Base-by-base conservation (phyloP, 2,797 vertebrate genomes). In the Dicrostonyx torquatus region DNA sequence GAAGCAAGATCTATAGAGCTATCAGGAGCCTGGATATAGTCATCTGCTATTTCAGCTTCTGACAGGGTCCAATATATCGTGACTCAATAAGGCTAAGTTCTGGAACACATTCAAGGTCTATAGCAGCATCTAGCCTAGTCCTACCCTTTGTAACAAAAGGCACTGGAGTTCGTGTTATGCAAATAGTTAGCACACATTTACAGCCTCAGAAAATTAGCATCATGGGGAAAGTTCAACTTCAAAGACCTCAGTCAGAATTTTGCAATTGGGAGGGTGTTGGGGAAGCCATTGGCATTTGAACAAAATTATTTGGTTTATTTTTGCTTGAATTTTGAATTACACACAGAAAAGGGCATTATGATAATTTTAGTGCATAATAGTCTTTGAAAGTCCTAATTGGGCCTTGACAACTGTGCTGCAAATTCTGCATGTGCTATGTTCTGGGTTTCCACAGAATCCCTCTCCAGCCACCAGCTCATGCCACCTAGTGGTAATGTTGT, bases 271-370 rank as follows among this genome's bases (percentile, higher is more conserved):
- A 94, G 45, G 15, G 26, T 37, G 24, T 73, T 55, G n/a, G 70
- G 92, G 90, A 58, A 48, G 43, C 29, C 24, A 22, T 26, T 90
- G 29, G 11, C 64, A 37, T 29, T 64, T 31, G 31, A 64, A 53
- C 40, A 94, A 90, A 90, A 79, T 75, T 37, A 85, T 45, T 85
- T 76, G 40, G 8, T 62, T 87, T 76, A 66, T 58, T 75, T 92
- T 95, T 90, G 45, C n/a, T 66, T 94, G 86, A 29, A 34, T 83
- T 96, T 93, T 91, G 1, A 93, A 45, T 90, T 89, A 55, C 43
- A 70, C 12, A 58, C 6, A 82, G 3, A 78, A 17, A 18, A 10
- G 24, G 29, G 72, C 3, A 37, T 17, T 1, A 10, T 29, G 66
- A 64, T 50, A 15, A 91, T 92, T 90, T 91, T 3, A 72, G 24